Conservation (phyloP, 2,797 vertebrate species). For the Phalanger gymnotis region DNA sequence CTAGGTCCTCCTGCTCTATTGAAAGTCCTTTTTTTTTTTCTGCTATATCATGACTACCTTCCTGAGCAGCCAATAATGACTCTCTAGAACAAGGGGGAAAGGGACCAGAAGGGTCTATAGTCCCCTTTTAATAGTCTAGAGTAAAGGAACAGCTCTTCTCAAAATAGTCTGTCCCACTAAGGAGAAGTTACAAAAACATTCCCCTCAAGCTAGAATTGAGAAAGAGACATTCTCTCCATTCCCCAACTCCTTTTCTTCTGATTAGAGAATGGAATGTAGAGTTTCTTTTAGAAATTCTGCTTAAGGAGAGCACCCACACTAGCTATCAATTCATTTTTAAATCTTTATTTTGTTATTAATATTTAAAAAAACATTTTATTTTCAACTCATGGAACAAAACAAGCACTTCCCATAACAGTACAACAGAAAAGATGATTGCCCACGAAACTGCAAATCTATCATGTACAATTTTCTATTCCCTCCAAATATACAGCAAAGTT, state of each 20-base stretch:
- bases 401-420: background rate
- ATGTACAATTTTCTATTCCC: too few species aligned
- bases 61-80: background rate
- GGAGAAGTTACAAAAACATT: background rate
- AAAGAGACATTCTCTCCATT: background rate
- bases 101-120: background rate
- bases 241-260: background rate
- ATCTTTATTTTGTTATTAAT: background rate
- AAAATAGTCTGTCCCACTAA: background rate
- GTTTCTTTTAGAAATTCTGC: background rate
- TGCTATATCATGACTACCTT: background rate
- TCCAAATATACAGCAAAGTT: too few species aligned
- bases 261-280: background rate
- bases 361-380: background rate
- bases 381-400: background rate
- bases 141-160: background rate
- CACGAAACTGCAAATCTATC: too few species aligned
- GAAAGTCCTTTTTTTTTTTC: background rate
- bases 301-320: background rate
- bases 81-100: background rate
- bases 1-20: background rate
- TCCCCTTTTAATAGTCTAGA: background rate
- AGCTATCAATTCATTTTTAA: background rate
- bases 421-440: too few species aligned
- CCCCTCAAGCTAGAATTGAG: background rate